A percentile compares a stretch with the other conserved stretches of the same genome.
These are phyloP conservation scores for Cassiopea andromeda DNA, from an alignment of 30 jellyfish, hydroid and myxozoan species.

Conservation along the genomic window DNA sequence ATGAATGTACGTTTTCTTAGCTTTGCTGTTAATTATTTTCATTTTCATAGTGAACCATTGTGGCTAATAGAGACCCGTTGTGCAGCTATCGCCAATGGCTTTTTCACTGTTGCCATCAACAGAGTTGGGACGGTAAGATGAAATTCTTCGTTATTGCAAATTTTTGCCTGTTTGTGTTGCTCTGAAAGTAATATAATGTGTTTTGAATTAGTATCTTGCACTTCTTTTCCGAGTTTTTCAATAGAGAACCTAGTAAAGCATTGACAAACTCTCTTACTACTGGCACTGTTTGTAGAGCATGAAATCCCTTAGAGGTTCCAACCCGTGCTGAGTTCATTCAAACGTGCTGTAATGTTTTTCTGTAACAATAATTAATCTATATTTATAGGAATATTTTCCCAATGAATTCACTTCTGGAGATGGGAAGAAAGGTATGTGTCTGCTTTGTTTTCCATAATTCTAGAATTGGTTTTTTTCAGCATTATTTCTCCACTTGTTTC, in stretches of 20 bases:
- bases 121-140: conserved; percentile 92
- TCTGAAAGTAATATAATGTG: too few relatives aligned
- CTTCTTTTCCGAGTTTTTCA: too few relatives aligned
- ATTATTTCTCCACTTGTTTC: too few relatives aligned
- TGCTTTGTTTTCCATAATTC: not conserved
- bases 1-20: not conserved
- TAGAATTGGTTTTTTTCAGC: not conserved
- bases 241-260: too few relatives aligned
- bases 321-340: too few relatives aligned
- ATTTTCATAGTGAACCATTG: conserved; percentile 88
- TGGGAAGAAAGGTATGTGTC: conserved; percentile 78
- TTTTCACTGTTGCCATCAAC: conserved; percentile 92
- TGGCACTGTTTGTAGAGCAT: too few relatives aligned
- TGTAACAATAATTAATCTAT: not conserved
- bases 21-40: too few relatives aligned
- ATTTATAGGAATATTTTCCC: conserved; percentile 80
- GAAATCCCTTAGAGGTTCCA: too few relatives aligned
- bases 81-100: conserved; percentile 97
- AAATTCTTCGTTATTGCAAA: not conserved
- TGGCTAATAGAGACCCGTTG: conserved; percentile 99
- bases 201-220: too few relatives aligned
- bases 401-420: conserved; percentile 98
- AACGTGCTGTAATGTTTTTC: too few relatives aligned
- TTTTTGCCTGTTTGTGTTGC: not conserved
- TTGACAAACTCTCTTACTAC: too few relatives aligned